phyloP scores from a whole-genome alignment of 2,797 vertebrate species.

The Dendrocincla fuliginosa region DNA sequence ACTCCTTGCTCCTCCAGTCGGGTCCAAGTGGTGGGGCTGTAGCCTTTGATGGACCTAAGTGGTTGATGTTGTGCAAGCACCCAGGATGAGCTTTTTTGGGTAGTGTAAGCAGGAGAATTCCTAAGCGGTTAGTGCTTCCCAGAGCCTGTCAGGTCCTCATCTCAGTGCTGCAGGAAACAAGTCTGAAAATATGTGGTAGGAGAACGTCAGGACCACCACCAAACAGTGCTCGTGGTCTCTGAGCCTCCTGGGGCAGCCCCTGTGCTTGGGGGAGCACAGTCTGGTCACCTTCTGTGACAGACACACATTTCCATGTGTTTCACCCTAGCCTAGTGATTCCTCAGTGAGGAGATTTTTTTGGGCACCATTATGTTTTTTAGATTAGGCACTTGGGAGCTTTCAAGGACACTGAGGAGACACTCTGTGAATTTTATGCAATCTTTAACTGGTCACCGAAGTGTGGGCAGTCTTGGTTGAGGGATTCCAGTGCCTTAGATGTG shows the following conservation, averaged over 20 bases:
- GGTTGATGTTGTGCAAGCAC: background rate
- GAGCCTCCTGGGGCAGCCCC: background rate
- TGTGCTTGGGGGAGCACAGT: background rate
- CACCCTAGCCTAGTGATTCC: background rate
- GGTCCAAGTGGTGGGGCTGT: background rate
- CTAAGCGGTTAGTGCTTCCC: background rate
- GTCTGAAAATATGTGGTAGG: rapidly evolving
- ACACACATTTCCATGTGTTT: background rate
- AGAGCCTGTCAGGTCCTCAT: background rate
- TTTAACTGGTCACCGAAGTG: background rate
- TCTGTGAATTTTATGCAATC: background rate
- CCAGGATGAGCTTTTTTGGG: background rate
- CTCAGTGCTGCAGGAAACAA: background rate
- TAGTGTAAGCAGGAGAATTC: background rate
- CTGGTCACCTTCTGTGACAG: background rate
- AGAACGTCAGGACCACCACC: background rate
- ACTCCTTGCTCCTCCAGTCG: background rate
- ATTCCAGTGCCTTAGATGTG: background rate
- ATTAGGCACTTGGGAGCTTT: background rate
- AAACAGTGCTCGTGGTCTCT: background rate
- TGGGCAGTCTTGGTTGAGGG: background rate
- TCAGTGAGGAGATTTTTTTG: background rate
- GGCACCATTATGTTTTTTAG: background rate
- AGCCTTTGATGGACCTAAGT: background rate
- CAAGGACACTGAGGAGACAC: background rate